Evolutionary conservation across 2,797 vertebrate species (phyloP), one percentile per base, ranked within the genome.

Genomic region (Loriculus beryllinus): DNA sequence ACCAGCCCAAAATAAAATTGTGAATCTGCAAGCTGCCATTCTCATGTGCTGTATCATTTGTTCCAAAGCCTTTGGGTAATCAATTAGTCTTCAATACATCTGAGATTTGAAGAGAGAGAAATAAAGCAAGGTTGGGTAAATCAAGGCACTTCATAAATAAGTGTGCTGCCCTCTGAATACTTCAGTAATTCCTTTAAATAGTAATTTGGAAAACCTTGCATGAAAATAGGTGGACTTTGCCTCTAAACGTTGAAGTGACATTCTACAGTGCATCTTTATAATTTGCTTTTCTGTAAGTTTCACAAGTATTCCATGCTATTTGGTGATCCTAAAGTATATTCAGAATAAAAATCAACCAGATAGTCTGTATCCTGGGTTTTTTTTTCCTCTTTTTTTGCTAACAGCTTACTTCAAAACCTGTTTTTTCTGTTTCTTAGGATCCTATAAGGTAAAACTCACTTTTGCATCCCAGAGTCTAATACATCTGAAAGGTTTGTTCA

Each of bases 31-130:
- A 52, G 11, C 11, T 52, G 26, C 18, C 37, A 10, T 35, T 89
- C 28, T 87, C 0, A 0, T 72, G n/a, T n/a, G 16, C 29, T 77
- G 6, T 39, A 31, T n/a, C 9, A 37, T 74, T 80, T 52, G 2
- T 4, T 62, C 35, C 59, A 57, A 79, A 85, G 14, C 2, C 35
- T 23, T 21, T 33, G 54, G 21, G 22, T 23, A n/a, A 56, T 33
- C 21, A 33, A 56, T 56, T 10, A 9, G 22, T 15, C n/a, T 56
- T 56, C n/a, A 56, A 16, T 40, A 16, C 25, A 11, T 26, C 1
- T 25, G 16, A 80, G 28, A 67, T 49, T 14, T 67, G 18, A 47
- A 75, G 35, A 47, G 12, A 64, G 2, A 51, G 0, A 60, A 8
- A 54, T 16, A 69, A 59, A 71, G 25, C 7, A 70, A 37, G 37